Conservation (phyloP, 2,797 vertebrate genomes). For the Enteromius radiatus region DNA sequence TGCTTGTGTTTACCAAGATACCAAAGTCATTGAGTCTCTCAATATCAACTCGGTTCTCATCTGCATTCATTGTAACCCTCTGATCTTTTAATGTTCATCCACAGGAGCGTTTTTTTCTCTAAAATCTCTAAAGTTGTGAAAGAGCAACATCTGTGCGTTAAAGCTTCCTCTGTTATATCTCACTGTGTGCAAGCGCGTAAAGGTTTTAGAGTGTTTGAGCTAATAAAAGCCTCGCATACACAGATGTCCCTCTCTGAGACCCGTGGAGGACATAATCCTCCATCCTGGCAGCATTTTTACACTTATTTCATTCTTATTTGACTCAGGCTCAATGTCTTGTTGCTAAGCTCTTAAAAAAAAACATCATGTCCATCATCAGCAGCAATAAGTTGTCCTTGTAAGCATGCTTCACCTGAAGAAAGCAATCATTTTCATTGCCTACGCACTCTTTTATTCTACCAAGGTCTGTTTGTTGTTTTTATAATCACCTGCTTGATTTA, state of each 20-base stretch:
- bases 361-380: not conserved
- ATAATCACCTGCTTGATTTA: conserved; percentile 18
- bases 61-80: not conserved
- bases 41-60: not conserved
- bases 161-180: not conserved
- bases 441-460: conserved; percentile 5
- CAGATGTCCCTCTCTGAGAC: conserved; percentile 29
- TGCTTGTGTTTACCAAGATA: not conserved
- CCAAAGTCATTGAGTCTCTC: not conserved
- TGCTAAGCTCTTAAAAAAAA: not conserved
- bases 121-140: not conserved
- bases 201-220: not conserved
- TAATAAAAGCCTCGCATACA: conserved; percentile 17
- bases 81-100: not conserved
- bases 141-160: not conserved
- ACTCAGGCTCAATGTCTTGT: not conserved
- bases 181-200: not conserved
- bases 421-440: conserved; percentile 17
- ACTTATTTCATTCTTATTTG: conserved; percentile 1
- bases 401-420: not conserved
- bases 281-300: conserved; percentile 1
- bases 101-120: not conserved
- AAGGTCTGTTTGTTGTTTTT: conserved; percentile 8
- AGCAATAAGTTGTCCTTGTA: conserved; percentile 27
- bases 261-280: conserved; percentile 5